A percentile compares a stretch with the other conserved stretches of the same genome.
Evolutionary conservation across 2,797 vertebrate genomes (phyloP).

Genomic region (Cetoscarus ocellatus): DNA sequence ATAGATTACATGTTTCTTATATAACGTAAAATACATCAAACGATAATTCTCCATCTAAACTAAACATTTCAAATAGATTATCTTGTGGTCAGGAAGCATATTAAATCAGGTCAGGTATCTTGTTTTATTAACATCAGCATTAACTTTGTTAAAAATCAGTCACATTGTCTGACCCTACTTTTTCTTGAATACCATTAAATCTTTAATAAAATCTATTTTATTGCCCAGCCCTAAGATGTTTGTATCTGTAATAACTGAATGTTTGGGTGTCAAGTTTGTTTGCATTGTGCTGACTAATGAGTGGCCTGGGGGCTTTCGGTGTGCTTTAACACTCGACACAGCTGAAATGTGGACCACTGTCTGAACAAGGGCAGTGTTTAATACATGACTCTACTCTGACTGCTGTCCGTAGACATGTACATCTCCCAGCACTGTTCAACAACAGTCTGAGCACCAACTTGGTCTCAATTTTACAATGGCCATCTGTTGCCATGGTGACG

Average conservation of each 20-base stretch:
- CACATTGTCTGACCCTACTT: too few relatives aligned
- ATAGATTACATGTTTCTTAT: too few relatives aligned
- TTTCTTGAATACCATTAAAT: too few relatives aligned
- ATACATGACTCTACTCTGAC: slow-evolving; percentile 30
- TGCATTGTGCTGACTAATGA: slow-evolving; percentile 74
- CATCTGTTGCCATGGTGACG: slow-evolving; percentile 52
- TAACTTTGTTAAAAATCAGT: too few relatives aligned
- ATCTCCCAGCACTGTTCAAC: slow-evolving; percentile 17
- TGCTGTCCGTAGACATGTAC: slow-evolving; percentile 32
- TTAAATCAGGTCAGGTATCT: too few relatives aligned
- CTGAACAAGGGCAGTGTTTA: slow-evolving; percentile 22
- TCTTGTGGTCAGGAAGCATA: too few relatives aligned
- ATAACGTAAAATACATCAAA: too few relatives aligned
- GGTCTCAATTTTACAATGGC: background rate
- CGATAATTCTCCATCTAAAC: too few relatives aligned
- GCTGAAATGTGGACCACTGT: slow-evolving; percentile 38
- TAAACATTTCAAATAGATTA: too few relatives aligned
- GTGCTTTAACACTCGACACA: slow-evolving; percentile 64
- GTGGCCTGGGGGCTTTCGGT: slow-evolving; percentile 65
- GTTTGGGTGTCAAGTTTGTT: slow-evolving; percentile 24
- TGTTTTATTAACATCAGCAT: too few relatives aligned
- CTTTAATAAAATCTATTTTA: too few relatives aligned
- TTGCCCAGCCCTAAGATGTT: background rate
- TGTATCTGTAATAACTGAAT: slow-evolving; percentile 16
- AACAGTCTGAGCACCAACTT: background rate